Percentiles rank a stretch among this genome's conserved stretches.
These are phyloP conservation scores for Rhinella marina DNA, from an alignment of 2,797 vertebrate species.

Conservation along the genomic window DNA sequence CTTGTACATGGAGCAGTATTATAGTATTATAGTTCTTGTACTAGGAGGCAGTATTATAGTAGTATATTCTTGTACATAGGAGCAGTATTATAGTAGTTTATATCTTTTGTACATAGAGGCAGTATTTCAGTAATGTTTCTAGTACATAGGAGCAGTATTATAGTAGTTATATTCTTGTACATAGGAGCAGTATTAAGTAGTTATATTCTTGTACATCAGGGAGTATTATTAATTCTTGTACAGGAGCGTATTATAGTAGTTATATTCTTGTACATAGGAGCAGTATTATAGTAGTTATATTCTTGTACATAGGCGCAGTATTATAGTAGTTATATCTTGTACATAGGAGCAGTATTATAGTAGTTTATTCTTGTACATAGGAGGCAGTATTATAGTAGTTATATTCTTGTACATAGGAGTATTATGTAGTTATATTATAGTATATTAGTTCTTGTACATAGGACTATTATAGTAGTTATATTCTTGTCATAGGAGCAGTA, in stretches of 20 bases:
- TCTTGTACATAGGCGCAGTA: slow-evolving; percentile 9
- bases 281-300: slow-evolving; percentile 11
- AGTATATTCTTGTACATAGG: too few species aligned
- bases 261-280: background rate
- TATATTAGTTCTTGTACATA: too few species aligned
- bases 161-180: slow-evolving; percentile 11
- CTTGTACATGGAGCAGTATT: too few species aligned
- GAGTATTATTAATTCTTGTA: background rate
- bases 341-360: background rate
- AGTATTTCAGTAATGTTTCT: background rate
- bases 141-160: background rate
- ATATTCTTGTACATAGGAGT: slow-evolving; percentile 2
- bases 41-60: background rate
- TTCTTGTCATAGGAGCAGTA: slow-evolving; percentile 3
- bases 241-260: background rate
- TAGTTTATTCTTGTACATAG: too few species aligned
- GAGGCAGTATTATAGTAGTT: background rate
- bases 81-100: too few species aligned
- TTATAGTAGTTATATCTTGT: too few species aligned
- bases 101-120: too few species aligned
- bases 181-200: background rate
- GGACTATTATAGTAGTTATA: slow-evolving; percentile 2
- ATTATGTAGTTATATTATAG: too few species aligned
- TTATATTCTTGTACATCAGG: slow-evolving; percentile 1
- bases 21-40: too few species aligned